A percentile compares a stretch with the other conserved stretches of the same genome.
These are phyloP conservation scores for Acrocera orbiculus DNA, from an alignment of 2,888 invertebrate genomes.

Conservation along the genomic window DNA sequence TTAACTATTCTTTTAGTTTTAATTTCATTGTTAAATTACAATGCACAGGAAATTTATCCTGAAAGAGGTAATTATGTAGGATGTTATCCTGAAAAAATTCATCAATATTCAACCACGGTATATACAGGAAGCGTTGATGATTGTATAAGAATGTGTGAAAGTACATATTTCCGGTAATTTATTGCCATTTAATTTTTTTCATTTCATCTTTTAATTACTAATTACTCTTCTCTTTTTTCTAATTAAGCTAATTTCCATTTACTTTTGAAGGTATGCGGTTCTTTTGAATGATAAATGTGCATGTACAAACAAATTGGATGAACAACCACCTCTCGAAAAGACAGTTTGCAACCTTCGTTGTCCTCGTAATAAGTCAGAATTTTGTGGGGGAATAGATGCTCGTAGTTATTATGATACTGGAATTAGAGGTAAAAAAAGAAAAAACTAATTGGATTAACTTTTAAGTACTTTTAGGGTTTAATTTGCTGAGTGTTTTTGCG, in stretches of 20 bases:
- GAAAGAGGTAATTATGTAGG: slow-evolving; percentile 20
- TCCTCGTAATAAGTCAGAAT: slow-evolving; percentile 38
- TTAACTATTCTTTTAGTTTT: background rate
- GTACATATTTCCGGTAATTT: slow-evolving; percentile 18
- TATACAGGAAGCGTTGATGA: slow-evolving; percentile 23
- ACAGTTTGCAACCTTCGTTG: slow-evolving; percentile 40
- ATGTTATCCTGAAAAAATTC: slow-evolving; percentile 23
- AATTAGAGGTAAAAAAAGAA: slow-evolving; percentile 19
- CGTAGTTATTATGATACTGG: slow-evolving; percentile 53
- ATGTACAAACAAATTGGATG: slow-evolving; percentile 19
- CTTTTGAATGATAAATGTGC: slow-evolving; percentile 22
- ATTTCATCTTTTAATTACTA: background rate
- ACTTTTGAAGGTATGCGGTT: slow-evolving; percentile 19
- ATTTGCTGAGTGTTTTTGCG: slow-evolving; percentile 1
- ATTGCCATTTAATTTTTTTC: background rate
- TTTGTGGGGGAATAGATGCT: slow-evolving; percentile 49
- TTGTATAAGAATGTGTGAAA: slow-evolving; percentile 26
- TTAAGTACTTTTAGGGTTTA: no score
- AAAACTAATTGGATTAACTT: no score
- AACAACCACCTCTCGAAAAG: slow-evolving; percentile 28
- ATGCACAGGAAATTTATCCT: background rate
- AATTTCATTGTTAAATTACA: no score
- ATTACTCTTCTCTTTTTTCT: background rate
- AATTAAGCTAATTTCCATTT: no score
- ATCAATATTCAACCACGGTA: slow-evolving; percentile 21